Base-by-base conservation (phyloP, 2,888 invertebrate species). In the Erebia palarica region DNA sequence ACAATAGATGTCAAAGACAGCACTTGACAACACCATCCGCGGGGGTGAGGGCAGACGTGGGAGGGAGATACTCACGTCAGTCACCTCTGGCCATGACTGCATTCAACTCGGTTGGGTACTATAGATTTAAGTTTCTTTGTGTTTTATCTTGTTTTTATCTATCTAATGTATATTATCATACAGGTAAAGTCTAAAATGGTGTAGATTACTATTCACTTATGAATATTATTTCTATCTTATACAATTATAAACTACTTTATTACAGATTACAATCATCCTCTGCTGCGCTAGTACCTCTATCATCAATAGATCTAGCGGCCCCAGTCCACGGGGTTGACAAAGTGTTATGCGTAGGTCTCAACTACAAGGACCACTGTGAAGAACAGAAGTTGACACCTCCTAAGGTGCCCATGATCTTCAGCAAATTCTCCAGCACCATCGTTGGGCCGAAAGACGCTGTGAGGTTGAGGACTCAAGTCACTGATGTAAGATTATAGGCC, bases 311-410 rank as follows among this genome's bases (percentile, higher is more conserved):
- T 0, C 86, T 97, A 3, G 83, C 96, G 60, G 94, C 98, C 0
- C 98, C 98, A 0, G 94, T 98, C 18, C 94, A 94, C 1, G 95
- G 95, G 42, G 96, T 97, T 71, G 97, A 97, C 80, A 98, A 98
- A 87, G 94, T 98, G 0, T 94, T 96, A 0, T 98, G 98, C 81
- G 95, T 98, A 14, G 97, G 97, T 0, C 93, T 98, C 72, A 98
- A 98, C 87, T 98, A 98, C 87, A 84, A 91, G 68, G 98, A 97
- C 57, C 98, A 98, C 81, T 98, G 98, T 79, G 94, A 95, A 67
- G 98, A 98, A 82, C 97, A 97, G 83, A 96, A 96, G 21, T 83
- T 95, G 16, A 94, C 95, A 0, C 90, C 95, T 1, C 97, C 97
- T 0, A 91, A 94, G 18, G 96, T 96, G 75, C 98, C 98, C 0